Percentiles rank a stretch among this genome's conserved stretches.
Evolutionary conservation across 2,797 vertebrate genomes (phyloP).

Genomic region (Protonibea diacanthus): DNA sequence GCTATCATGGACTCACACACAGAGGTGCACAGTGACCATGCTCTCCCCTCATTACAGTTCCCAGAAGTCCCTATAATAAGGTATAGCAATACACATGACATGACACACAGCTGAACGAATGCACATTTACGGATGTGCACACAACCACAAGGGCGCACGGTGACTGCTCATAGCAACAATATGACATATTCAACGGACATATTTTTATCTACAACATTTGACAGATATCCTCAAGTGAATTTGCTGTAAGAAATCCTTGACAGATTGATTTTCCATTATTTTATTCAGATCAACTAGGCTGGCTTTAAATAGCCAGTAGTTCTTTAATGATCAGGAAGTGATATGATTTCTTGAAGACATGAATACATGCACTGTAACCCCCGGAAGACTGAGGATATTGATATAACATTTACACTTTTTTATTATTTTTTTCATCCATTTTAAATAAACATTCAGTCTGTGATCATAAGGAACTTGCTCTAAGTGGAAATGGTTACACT

Average conservation of each 20-base stretch:
- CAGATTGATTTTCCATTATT: conserved; percentile 22
- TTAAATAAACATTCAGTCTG: neutral
- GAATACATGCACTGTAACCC: neutral
- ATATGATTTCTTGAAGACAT: conserved; percentile 1
- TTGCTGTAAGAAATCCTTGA: conserved; percentile 1
- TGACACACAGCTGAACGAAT: conserved; percentile 34
- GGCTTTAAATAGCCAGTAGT: neutral
- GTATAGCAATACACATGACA: conserved; percentile 55
- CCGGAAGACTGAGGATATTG: neutral
- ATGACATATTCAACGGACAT: neutral
- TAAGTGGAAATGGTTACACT: neutral
- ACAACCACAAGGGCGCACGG: neutral
- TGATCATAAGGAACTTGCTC: neutral
- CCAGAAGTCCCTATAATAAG: conserved; percentile 61
- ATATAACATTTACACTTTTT: neutral
- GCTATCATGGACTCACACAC: conserved; percentile 62
- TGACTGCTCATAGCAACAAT: neutral
- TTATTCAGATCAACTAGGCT: conserved; percentile 1
- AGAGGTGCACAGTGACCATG: conserved; percentile 66
- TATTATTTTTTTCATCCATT: conserved; percentile 1
- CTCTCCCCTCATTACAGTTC: conserved; percentile 65
- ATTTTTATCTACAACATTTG: neutral
- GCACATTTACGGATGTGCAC: conserved; percentile 34
- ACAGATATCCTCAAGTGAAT: neutral
- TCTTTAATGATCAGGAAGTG: conserved; percentile 3